phyloP scores from a whole-genome alignment of 2,113 vertebrate genomes.

The Gobio gobio region DNA sequence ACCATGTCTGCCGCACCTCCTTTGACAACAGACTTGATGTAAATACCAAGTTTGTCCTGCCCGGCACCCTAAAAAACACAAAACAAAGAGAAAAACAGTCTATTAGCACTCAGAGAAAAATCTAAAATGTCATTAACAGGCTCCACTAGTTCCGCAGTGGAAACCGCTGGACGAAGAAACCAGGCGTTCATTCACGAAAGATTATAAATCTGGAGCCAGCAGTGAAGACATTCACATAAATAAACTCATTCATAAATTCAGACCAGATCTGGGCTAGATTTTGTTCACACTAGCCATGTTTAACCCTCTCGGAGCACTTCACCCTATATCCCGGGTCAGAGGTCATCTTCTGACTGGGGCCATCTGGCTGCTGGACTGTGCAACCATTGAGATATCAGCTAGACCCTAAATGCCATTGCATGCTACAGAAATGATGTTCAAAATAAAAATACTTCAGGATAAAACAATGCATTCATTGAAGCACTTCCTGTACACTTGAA shows the following conservation, averaged over 20 bases:
- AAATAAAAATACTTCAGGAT: conserved; percentile 5
- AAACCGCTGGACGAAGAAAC: not conserved
- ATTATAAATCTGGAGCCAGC: not conserved
- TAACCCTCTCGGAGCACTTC: conserved; percentile 15
- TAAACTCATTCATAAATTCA: conserved; percentile 30
- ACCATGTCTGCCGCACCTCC: conserved; percentile 96
- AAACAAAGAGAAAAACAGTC: not conserved
- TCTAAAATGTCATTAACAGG: not conserved
- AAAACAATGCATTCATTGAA: conserved; percentile 9
- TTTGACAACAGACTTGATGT: conserved; percentile 97
- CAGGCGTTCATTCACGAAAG: not conserved
- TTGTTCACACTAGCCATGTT: not conserved
- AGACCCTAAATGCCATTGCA: not conserved
- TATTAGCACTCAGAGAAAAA: not conserved
- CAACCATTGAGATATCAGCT: conserved; percentile 3
- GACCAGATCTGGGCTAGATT: conserved; percentile 8
- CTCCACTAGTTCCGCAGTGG: not conserved
- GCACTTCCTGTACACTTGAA: not conserved
- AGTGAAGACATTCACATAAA: not conserved
- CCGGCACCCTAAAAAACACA: conserved; percentile 87
- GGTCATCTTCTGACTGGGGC: not conserved
- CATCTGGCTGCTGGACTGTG: not conserved
- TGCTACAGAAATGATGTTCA: not conserved
- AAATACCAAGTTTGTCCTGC: conserved; percentile 98
- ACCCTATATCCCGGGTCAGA: not conserved